phyloP scores from a whole-genome alignment of 2,113 vertebrate genomes.

The Lagopus leucura region DNA sequence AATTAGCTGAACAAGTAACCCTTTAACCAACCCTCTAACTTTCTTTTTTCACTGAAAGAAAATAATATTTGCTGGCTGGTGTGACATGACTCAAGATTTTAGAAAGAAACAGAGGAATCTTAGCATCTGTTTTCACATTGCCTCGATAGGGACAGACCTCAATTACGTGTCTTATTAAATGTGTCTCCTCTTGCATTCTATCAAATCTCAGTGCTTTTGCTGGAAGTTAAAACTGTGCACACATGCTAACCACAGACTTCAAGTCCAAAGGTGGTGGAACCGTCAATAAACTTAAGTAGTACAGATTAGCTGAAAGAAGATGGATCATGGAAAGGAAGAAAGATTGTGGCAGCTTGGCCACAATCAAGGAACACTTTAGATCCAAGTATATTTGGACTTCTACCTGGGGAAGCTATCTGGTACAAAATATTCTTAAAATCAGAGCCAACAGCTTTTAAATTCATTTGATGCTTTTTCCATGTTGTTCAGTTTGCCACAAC shows the following conservation, averaged over 20 bases:
- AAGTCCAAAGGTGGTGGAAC: not conserved
- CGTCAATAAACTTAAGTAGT: not conserved
- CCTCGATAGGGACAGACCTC: slow-evolving; percentile 5
- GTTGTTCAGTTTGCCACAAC: slow-evolving; percentile 29
- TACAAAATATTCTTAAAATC: slow-evolving; percentile 44
- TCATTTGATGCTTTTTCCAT: slow-evolving; percentile 41
- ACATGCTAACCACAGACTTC: not conserved
- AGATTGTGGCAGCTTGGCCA: slow-evolving; percentile 43
- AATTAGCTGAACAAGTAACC: not conserved
- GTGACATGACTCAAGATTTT: not conserved
- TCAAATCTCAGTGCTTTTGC: not conserved
- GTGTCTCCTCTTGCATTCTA: not conserved
- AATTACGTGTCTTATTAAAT: slow-evolving; percentile 1
- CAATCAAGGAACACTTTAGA: slow-evolving; percentile 41
- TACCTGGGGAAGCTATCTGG: slow-evolving; percentile 1
- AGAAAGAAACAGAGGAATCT: not conserved
- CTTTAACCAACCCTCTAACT: not conserved
- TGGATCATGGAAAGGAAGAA: slow-evolving; percentile 30
- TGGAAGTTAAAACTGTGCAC: not conserved
- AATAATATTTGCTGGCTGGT: not conserved
- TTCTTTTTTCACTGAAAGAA: not conserved
- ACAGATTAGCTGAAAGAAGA: slow-evolving; percentile 31
- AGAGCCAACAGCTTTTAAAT: not conserved
- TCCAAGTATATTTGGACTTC: slow-evolving; percentile 15
- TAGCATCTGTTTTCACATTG: not conserved